These are phyloP conservation scores for Phymanthus crucifer DNA, from an alignment of 92 coral and sea anemone genomes.

Conservation along the genomic window DNA sequence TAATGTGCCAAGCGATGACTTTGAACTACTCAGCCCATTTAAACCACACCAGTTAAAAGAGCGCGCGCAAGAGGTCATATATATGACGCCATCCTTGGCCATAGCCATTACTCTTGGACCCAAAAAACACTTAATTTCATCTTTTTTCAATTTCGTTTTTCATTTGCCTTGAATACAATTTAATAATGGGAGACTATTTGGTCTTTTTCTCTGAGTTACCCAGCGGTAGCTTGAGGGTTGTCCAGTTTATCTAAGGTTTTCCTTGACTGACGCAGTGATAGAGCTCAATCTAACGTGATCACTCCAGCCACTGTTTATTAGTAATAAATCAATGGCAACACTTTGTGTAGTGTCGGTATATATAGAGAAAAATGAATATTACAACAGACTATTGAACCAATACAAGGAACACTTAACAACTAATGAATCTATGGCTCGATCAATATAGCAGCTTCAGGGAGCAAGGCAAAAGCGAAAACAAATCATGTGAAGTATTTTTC, in stretches of 20 bases:
- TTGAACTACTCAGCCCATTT: neutral
- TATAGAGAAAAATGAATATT: neutral
- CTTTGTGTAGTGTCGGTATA: neutral
- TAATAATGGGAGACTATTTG: no score
- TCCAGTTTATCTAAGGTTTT: no score
- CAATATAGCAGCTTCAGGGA: neutral
- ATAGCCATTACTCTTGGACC: no score
- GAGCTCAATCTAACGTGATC: neutral
- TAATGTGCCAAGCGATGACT: neutral
- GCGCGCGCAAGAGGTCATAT: no score
- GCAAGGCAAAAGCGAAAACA: neutral
- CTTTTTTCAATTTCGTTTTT: no score
- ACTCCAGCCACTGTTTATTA: neutral
- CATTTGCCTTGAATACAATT: no score
- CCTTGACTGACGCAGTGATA: no score
- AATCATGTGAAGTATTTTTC: neutral
- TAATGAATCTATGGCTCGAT: neutral
- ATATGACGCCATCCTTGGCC: no score
- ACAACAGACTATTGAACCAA: neutral
- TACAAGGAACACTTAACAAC: neutral
- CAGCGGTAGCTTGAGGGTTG: no score
- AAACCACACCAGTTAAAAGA: neutral
- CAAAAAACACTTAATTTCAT: no score
- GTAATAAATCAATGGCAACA: neutral
- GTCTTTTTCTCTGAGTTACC: no score